Evolutionary conservation across 53 echinoderm and acorn worm species (phyloP).

Genomic region (Holothuria scabra): DNA sequence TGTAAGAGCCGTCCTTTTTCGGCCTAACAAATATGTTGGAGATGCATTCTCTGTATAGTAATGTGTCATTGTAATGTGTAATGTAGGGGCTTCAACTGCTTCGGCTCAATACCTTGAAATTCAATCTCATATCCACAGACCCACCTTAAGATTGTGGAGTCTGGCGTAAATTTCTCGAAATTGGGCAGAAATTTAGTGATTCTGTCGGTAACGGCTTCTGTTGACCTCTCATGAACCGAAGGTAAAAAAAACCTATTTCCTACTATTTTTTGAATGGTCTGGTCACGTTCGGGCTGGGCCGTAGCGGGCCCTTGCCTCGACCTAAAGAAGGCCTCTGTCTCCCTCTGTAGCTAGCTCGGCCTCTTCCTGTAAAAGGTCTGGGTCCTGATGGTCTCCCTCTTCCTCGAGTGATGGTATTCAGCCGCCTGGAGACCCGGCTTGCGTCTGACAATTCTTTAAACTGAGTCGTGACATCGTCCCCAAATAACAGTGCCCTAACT

Average conservation of each 20-base stretch:
- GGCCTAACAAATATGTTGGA: constrained; percentile 24
- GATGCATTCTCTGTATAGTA: constrained; percentile 34
- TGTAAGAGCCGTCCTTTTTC: constrained; percentile 28
- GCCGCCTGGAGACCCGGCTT: no score
- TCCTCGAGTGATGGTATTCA: no score
- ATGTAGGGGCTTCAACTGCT: not conserved
- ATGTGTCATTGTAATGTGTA: not conserved
- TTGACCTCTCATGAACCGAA: not conserved
- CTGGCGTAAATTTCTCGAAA: constrained; percentile 47
- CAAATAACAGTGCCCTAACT: not conserved
- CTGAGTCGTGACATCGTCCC: not conserved
- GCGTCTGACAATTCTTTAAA: not conserved
- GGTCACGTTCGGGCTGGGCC: no score
- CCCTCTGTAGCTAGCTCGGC: no score
- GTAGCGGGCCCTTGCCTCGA: no score
- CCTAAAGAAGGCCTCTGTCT: no score
- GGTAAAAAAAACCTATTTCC: no score
- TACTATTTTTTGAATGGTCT: no score
- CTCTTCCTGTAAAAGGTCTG: no score
- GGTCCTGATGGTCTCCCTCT: no score
- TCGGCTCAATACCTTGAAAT: constrained; percentile 3
- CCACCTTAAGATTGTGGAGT: constrained; percentile 33
- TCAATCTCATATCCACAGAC: constrained; percentile 44
- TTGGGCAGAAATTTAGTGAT: not conserved
- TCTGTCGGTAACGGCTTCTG: not conserved